Base-by-base conservation (phyloP, 92 coral and sea anemone species). In the Porites cylindrica region DNA sequence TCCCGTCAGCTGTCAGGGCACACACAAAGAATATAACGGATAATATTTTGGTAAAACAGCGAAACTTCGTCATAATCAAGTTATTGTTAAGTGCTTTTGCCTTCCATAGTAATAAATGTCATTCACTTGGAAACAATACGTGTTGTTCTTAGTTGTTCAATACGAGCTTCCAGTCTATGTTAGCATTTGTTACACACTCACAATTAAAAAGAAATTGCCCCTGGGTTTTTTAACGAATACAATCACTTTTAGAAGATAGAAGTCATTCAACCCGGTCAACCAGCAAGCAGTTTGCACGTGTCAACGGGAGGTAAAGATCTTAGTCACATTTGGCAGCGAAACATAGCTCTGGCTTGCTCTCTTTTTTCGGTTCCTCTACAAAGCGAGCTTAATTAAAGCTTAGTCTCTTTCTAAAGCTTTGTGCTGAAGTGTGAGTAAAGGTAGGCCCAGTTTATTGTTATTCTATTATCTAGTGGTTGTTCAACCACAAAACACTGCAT, bases 101-200 rank as follows among this genome's bases (percentile, higher is more conserved):
- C 91, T 68, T 82, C 84, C 93, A 94, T 95, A 96, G 92, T 93
- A 93, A 95, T 95, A 86, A 95, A 86, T 59, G 90, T 84, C 74
- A 81, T 92, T 80, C 93, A 94, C 90, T 90, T 81, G 80, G 66
- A 79, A 29, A 95, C 98, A 95, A 95, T 90, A 93, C 82, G 72
- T 95, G 98, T 95, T 95, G 96, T 93, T 95, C 96, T 93, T 92
- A 74, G 89, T 79, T 85, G 85, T 85, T 93, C 86, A 89, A 87
- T 88, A 86, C 85, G 78, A 76, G 91, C 93, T 79, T 86, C 85
- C 77, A 63, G 77, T 76, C 92, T 81, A 91, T 93, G 85, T 93
- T 90, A 85, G 78, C 91, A 91, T 92, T 87, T 85, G 88, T 90
- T 88, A 90, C 90, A 84, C 90, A 84, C 88, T 81, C 92, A 88